Conservation (phyloP, 2,113 vertebrate genomes). For the Pachycephala philippinensis region DNA sequence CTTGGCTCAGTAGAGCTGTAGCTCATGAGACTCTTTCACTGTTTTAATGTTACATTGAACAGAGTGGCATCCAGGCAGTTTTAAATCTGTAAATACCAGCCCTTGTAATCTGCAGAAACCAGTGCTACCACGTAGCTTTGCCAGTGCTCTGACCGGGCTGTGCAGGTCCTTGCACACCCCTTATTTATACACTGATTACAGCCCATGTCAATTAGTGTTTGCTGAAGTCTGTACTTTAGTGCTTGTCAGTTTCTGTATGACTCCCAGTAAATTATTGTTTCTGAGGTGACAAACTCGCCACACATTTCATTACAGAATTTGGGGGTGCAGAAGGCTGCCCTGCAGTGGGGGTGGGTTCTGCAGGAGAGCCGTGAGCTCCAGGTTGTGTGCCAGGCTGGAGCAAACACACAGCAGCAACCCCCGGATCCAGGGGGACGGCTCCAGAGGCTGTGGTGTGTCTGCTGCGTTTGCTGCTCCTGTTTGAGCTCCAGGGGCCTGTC, state of each 20-base stretch:
- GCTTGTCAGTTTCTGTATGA: background rate
- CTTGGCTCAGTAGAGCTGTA: background rate
- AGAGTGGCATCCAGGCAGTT: constrained; percentile 31
- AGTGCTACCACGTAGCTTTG: background rate
- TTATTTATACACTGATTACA: background rate
- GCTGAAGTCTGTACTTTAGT: background rate
- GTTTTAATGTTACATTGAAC: background rate
- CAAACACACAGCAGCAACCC: background rate
- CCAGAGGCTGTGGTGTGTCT: background rate
- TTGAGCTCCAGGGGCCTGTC: background rate
- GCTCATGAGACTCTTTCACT: background rate
- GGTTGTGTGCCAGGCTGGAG: background rate
- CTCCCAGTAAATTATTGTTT: background rate
- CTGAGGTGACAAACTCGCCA: background rate
- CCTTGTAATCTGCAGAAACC: constrained; percentile 2
- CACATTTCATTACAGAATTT: background rate
- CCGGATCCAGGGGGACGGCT: background rate
- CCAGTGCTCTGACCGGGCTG: background rate
- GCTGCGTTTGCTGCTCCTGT: background rate
- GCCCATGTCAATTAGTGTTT: background rate
- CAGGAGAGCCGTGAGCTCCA: background rate
- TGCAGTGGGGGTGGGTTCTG: background rate
- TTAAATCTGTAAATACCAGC: background rate
- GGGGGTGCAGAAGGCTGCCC: background rate
- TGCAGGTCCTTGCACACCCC: background rate